These are phyloP conservation scores for Habroteleia sp. DNA, from an alignment of 2,888 invertebrate genomes.

Conservation along the genomic window DNA sequence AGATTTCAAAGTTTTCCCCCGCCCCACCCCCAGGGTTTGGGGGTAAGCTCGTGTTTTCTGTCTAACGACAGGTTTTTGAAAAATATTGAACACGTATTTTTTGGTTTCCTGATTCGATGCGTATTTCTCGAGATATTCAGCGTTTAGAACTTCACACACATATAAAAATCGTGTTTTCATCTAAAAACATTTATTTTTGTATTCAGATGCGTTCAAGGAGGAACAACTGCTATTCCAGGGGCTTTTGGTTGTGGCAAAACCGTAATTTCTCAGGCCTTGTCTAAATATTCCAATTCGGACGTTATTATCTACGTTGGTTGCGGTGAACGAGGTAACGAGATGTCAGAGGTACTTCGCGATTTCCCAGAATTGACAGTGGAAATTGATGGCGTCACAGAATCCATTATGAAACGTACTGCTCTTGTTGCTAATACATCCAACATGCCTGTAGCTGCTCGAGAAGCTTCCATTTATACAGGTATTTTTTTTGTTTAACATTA, in stretches of 20 bases:
- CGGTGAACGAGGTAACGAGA: slow-evolving; percentile 99
- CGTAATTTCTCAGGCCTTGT: slow-evolving; percentile 99
- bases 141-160: too few relatives aligned
- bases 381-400: slow-evolving; percentile 97
- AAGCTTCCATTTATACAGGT: slow-evolving; percentile 99
- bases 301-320: slow-evolving; percentile 99
- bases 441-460: slow-evolving; percentile 99
- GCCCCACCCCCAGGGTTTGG: too few relatives aligned
- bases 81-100: too few relatives aligned
- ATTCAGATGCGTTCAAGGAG: slow-evolving; percentile 96
- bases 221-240: slow-evolving; percentile 99
- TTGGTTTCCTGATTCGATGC: too few relatives aligned
- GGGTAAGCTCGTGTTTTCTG: too few relatives aligned
- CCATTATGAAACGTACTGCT: slow-evolving; percentile 99
- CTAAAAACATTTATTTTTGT: too few relatives aligned
- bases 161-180: too few relatives aligned
- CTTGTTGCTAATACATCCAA: slow-evolving; percentile 99
- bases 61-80: too few relatives aligned
- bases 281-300: slow-evolving; percentile 99
- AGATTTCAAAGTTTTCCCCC: too few relatives aligned
- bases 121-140: too few relatives aligned
- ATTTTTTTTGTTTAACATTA: too few relatives aligned
- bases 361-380: slow-evolving; percentile 99
- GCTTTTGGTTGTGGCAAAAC: slow-evolving; percentile 99
- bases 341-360: slow-evolving; percentile 99